These are phyloP conservation scores for Spatulosminthurus flaviceps DNA, from an alignment of 2,888 invertebrate species.

Conservation along the genomic window DNA sequence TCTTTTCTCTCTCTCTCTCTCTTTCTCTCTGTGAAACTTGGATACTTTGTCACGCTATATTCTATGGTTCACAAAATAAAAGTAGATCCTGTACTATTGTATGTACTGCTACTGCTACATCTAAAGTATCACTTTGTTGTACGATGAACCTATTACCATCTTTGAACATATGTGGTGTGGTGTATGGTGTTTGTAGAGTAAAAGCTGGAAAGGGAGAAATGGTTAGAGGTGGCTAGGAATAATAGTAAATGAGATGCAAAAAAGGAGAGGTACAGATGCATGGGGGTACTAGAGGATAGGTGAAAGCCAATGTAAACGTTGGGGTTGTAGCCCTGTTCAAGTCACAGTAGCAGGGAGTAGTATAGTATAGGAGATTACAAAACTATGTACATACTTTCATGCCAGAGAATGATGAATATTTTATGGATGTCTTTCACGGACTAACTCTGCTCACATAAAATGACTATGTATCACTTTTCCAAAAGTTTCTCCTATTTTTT, in stretches of 20 bases:
- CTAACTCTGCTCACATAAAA: slow-evolving; percentile 11
- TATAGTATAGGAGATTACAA: background rate
- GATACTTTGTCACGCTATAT: no score
- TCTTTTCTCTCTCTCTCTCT: background rate
- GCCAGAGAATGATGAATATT: slow-evolving; percentile 29
- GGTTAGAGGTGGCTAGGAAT: slow-evolving; percentile 3
- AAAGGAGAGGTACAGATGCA: background rate
- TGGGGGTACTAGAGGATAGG: slow-evolving; percentile 6
- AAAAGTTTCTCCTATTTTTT: slow-evolving; percentile 15
- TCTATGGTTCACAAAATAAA: no score
- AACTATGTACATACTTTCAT: background rate
- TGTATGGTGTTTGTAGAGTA: background rate
- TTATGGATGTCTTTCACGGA: slow-evolving; percentile 40
- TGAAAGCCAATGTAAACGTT: slow-evolving; percentile 11
- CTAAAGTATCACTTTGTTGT: background rate
- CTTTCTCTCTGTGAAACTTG: no score
- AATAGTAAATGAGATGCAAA: background rate
- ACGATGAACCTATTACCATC: background rate
- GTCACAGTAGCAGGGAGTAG: background rate
- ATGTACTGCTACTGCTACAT: background rate
- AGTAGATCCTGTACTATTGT: no score
- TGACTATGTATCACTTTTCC: slow-evolving; percentile 14
- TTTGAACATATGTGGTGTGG: background rate
- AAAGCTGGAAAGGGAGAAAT: background rate
- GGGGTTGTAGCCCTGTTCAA: background rate